These are phyloP conservation scores for Euura saliciscinereae DNA, from an alignment of 1,140 invertebrate genomes.

Conservation along the genomic window DNA sequence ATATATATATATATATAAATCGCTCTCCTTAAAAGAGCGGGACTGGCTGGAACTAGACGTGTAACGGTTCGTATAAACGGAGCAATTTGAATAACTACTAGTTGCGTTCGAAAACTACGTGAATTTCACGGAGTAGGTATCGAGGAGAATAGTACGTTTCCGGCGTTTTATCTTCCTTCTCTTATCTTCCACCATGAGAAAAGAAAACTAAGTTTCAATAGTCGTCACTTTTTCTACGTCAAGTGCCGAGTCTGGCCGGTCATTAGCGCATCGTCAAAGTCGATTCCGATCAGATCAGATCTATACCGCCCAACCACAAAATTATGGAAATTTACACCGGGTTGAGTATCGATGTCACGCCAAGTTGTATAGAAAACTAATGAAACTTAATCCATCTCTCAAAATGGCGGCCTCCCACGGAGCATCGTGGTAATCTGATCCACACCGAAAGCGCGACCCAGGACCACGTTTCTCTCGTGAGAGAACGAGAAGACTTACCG, in stretches of 20 bases:
- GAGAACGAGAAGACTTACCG: background rate
- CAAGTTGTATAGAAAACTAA: background rate
- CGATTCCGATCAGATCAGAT: too few species aligned
- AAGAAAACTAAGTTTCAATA: background rate
- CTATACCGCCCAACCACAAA: background rate
- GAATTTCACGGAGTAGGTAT: background rate
- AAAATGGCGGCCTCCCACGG: background rate
- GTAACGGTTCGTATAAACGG: background rate
- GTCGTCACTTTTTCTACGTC: background rate
- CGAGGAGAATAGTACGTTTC: background rate
- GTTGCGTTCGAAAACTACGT: background rate
- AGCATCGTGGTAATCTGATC: background rate
- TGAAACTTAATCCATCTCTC: background rate
- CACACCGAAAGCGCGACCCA: background rate
- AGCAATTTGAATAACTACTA: slow-evolving; percentile 7
- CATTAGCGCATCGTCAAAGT: too few species aligned
- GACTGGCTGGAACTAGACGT: background rate
- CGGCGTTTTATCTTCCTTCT: background rate
- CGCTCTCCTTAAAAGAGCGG: background rate
- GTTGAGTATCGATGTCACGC: background rate
- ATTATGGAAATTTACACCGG: background rate
- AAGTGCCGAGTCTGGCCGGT: too few species aligned
- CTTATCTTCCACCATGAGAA: background rate
- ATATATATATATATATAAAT: slow-evolving; percentile 1
- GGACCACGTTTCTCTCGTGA: background rate